Evolutionary conservation across 2,888 invertebrate genomes (phyloP).

Genomic region (Lithophane socia): DNA sequence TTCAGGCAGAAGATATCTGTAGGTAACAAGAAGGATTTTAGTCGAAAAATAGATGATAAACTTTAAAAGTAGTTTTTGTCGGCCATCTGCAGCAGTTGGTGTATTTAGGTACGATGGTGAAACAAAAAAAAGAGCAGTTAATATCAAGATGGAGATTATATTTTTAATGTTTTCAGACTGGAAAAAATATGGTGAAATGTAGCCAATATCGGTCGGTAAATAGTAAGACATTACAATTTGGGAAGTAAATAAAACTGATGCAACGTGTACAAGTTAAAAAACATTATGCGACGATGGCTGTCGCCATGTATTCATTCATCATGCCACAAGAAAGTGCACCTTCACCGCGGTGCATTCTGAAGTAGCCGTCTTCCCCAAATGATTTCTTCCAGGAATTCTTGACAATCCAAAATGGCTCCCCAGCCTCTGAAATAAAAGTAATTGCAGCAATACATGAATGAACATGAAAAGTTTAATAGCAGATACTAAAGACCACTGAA

Average conservation of each 20-base stretch:
- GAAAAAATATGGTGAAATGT: background rate
- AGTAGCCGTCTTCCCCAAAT: constrained; percentile 94
- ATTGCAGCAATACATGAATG: background rate
- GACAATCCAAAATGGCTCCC: constrained; percentile 59
- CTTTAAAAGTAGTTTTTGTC: background rate
- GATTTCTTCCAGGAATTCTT: constrained; percentile 93
- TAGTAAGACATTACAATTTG: background rate
- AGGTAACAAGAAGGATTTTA: no score
- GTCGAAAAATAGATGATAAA: background rate
- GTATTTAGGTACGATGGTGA: background rate
- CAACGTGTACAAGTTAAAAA: no score
- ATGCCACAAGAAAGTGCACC: constrained; percentile 90
- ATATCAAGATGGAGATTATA: background rate
- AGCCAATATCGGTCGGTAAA: background rate
- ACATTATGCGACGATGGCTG: constrained; percentile 21
- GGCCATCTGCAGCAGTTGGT: background rate
- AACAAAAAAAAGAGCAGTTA: background rate
- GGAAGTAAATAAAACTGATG: background rate
- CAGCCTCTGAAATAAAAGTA: constrained; percentile 29
- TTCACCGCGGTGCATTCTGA: constrained; percentile 93
- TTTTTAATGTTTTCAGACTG: background rate
- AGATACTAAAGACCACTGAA: no score
- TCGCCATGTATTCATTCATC: constrained; percentile 2
- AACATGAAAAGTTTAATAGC: no score
- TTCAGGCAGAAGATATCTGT: no score